Evolutionary conservation across 2,113 vertebrate species (phyloP).

Genomic region (Microtus pennsylvanicus): DNA sequence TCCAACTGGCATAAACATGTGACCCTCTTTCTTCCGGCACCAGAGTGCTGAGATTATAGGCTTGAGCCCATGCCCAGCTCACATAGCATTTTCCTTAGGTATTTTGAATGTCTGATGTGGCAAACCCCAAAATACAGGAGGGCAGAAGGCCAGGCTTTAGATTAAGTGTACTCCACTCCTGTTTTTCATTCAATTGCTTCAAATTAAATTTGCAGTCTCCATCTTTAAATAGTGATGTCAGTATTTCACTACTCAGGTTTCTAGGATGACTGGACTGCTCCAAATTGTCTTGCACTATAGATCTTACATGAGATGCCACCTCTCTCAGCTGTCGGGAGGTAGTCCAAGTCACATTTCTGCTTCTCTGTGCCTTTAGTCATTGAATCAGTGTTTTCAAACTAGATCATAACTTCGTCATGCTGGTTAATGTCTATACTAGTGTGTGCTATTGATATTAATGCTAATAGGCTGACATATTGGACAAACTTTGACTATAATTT

Average conservation of each 20-base stretch:
- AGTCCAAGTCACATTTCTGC: neutral
- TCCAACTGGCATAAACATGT: neutral
- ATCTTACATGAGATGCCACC: neutral
- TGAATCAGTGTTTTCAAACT: neutral
- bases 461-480: neutral
- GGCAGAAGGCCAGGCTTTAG: neutral
- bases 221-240: neutral
- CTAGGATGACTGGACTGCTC: neutral
- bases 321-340: neutral
- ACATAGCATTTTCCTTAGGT: neutral
- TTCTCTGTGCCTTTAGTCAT: neutral
- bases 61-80: neutral
- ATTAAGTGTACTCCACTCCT: neutral
- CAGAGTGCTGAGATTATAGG: neutral
- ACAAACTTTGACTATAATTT: neutral
- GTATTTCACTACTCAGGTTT: neutral
- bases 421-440: neutral
- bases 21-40: too few relatives aligned
- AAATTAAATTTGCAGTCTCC: neutral
- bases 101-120: neutral
- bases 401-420: neutral
- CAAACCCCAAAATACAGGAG: constrained; percentile 6
- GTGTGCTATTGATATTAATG: neutral
- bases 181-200: neutral
- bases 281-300: neutral